Percentiles rank a stretch among this genome's conserved stretches.
These are phyloP conservation scores for Didymodactylos carnosus DNA, from an alignment of 2,888 invertebrate species.

Conservation along the genomic window DNA sequence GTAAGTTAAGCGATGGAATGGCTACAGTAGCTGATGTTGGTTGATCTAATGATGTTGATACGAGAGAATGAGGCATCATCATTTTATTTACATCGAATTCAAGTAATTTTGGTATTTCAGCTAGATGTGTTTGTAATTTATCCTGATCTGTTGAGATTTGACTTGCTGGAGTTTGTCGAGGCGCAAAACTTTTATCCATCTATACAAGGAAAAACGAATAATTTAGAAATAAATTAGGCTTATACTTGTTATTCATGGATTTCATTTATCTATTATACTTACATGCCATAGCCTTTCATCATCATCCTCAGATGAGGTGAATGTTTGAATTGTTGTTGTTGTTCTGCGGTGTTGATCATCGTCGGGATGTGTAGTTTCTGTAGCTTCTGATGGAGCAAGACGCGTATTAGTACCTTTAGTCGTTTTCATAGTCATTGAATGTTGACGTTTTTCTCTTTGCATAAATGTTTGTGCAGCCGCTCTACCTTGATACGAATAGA, in stretches of 20 bases:
- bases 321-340: background rate
- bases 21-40: background rate
- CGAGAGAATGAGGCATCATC: background rate
- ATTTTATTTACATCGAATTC: background rate
- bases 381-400: background rate
- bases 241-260: background rate
- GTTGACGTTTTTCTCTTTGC: background rate
- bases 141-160: background rate
- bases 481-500: slow-evolving; percentile 26
- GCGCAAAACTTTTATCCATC: background rate
- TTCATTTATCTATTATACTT: background rate
- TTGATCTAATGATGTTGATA: background rate
- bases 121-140: too few relatives aligned
- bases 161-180: background rate
- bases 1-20: background rate
- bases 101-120: background rate
- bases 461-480: background rate
- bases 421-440: background rate
- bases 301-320: background rate
- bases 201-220: background rate
- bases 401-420: background rate
- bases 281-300: background rate
- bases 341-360: background rate
- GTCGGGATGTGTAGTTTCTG: background rate
- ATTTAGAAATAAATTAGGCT: too few relatives aligned